Base-by-base conservation (phyloP, 2,797 vertebrate species). In the Halcyon smyrnensis region DNA sequence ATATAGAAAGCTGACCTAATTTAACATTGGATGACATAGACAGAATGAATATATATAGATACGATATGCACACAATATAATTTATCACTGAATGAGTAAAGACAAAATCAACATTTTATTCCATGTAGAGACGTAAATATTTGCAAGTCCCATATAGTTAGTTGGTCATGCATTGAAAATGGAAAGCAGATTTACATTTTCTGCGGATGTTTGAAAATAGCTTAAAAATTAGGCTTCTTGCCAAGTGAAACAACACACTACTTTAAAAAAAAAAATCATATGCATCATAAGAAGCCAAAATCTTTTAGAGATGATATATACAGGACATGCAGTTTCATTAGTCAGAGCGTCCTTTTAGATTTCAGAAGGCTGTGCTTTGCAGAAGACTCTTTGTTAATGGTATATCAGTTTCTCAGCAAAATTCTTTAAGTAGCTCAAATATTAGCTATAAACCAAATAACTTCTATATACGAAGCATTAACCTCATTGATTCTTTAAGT, bases 91-190 rank as follows among this genome's bases (percentile, higher is more conserved):
- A 89, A 57, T 51, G 24, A 85, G 11, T 60, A 86, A 90, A 81
- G 79, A 76, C 10, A 82, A 60, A 93, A 86, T 60, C 56, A 91
- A 81, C 65, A 25, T 79, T 88, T 88, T 71, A 78, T 81, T 88
- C 76, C 27, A 60, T 18, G 37, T 1, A 71, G 62, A 21, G 0
- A 75, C 15, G 74, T 54, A 86, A 90, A 78, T 86, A 85, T 57
- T 84, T 59, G 12, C 32, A 17, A 91, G 19, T 43, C 30, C 62
- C 80, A 68, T 81, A 43, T 5, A 93, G 28, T 15, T 43, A 36
- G 34, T 36, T 36, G 56, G 43, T 45, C 85, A 79, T 32, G 77
- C 85, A 95, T 7, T 79, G 46, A 86, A 95, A 87, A 89, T 14
- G 30, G 51, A 87, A 87, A 86, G 4, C 23, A 86, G 62, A 76